These are phyloP conservation scores for Octodon degus DNA, from an alignment of 2,113 vertebrate species.

Conservation along the genomic window DNA sequence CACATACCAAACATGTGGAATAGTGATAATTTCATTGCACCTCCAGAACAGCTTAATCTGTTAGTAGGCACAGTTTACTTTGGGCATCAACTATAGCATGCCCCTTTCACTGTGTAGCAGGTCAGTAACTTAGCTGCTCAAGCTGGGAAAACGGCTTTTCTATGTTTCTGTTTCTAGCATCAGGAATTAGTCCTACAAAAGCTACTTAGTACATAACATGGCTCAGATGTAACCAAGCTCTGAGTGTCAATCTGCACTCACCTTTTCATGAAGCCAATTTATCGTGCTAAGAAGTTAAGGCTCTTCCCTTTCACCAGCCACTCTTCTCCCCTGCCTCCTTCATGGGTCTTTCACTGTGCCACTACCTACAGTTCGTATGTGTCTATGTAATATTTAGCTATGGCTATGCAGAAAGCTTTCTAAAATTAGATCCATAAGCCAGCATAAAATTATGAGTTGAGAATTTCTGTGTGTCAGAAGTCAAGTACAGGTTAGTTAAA, in stretches of 20 bases:
- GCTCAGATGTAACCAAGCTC: neutral
- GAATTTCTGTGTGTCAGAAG: neutral
- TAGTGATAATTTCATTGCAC: neutral
- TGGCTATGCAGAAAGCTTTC: neutral
- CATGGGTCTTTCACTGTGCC: neutral
- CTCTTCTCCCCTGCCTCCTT: neutral
- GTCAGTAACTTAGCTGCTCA: neutral
- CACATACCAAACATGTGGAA: neutral
- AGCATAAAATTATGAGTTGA: neutral
- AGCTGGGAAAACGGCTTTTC: neutral
- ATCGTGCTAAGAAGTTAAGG: neutral
- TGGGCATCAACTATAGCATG: neutral
- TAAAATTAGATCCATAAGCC: accelerated
- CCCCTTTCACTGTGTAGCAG: neutral
- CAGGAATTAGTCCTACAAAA: neutral
- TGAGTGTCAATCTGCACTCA: too few species aligned
- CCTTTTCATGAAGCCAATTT: neutral
- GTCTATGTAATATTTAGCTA: neutral
- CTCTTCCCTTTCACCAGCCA: neutral
- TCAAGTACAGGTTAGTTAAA: neutral
- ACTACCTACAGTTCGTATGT: neutral
- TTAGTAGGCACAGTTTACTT: neutral
- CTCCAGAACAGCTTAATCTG: neutral
- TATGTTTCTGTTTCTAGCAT: neutral
- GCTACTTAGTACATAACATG: neutral